Conservation (phyloP, 1,140 invertebrate genomes). For the Drosophila hydei region DNA sequence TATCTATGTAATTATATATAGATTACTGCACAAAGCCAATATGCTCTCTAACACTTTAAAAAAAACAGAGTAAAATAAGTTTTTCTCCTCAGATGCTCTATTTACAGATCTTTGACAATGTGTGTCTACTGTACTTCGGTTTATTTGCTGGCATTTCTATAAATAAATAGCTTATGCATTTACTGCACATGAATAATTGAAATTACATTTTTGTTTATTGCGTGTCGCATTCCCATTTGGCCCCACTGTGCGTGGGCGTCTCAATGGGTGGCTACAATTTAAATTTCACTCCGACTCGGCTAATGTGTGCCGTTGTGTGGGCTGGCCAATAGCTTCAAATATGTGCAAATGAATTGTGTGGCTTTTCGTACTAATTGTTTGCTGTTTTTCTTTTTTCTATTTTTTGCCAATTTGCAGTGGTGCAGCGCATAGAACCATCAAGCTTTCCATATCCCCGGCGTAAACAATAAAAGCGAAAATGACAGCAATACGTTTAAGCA, state of each 20-base stretch:
- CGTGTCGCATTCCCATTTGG: slow-evolving; percentile 26
- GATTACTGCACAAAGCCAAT: too few relatives aligned
- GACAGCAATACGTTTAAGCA: slow-evolving; percentile 79
- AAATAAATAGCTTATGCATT: slow-evolving; percentile 33
- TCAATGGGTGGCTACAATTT: background rate
- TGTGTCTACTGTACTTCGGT: background rate
- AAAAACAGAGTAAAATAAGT: too few relatives aligned
- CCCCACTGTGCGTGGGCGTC: slow-evolving; percentile 26
- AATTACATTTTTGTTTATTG: slow-evolving; percentile 29
- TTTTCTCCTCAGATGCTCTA: too few relatives aligned
- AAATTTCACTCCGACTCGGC: background rate
- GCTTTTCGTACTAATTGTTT: slow-evolving; percentile 21
- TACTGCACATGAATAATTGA: slow-evolving; percentile 19
- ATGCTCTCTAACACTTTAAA: too few relatives aligned
- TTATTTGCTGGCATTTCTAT: slow-evolving; percentile 36
- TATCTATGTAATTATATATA: too few relatives aligned
- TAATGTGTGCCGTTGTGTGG: slow-evolving; percentile 6
- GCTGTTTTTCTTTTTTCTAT: slow-evolving; percentile 11
- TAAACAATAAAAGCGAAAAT: slow-evolving; percentile 62
- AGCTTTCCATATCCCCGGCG: slow-evolving; percentile 59
- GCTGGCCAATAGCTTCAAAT: slow-evolving; percentile 8
- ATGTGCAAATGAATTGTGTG: slow-evolving; percentile 3
- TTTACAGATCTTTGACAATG: background rate
- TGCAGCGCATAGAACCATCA: slow-evolving; percentile 36
- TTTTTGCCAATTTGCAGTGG: slow-evolving; percentile 44